These are phyloP conservation scores for Calosoma granatense DNA, from an alignment of 1,140 invertebrate genomes.

Conservation along the genomic window DNA sequence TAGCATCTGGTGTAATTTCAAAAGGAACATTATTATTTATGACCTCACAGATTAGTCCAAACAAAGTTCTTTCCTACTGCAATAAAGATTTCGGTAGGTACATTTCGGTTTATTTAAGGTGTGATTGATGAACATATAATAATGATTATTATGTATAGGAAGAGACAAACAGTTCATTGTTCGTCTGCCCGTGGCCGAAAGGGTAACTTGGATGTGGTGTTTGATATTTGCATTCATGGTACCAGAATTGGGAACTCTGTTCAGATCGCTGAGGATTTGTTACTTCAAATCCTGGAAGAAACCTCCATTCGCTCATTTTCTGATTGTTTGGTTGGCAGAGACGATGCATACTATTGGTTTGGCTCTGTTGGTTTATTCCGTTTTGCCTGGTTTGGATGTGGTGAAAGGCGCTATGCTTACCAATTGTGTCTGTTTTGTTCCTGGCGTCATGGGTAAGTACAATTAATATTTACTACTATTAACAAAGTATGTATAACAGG, in stretches of 20 bases:
- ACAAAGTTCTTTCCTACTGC: slow-evolving; percentile 66
- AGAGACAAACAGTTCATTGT: slow-evolving; percentile 74
- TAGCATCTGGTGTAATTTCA: slow-evolving; percentile 69
- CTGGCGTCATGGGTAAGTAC: slow-evolving; percentile 58
- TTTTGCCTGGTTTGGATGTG: slow-evolving; percentile 84
- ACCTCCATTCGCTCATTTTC: slow-evolving; percentile 50
- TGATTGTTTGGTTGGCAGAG: slow-evolving; percentile 70
- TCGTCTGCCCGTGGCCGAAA: slow-evolving; percentile 65
- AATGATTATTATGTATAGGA: slow-evolving; percentile 40
- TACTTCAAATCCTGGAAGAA: slow-evolving; percentile 79
- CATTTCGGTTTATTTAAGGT: background rate
- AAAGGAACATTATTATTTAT: slow-evolving; percentile 83
- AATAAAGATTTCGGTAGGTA: slow-evolving; percentile 69
- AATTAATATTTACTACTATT: slow-evolving; percentile 2
- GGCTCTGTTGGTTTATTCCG: slow-evolving; percentile 71
- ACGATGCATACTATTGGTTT: slow-evolving; percentile 78
- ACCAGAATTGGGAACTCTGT: slow-evolving; percentile 77
- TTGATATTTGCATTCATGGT: slow-evolving; percentile 77
- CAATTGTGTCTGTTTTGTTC: slow-evolving; percentile 85
- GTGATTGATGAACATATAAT: background rate
- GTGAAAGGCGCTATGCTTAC: slow-evolving; percentile 89
- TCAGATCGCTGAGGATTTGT: slow-evolving; percentile 76
- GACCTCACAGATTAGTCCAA: slow-evolving; percentile 75
- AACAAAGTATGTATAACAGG: background rate
- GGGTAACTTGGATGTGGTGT: slow-evolving; percentile 88